phyloP scores from a whole-genome alignment of 1,140 invertebrate genomes.

The Solenopsis invicta region DNA sequence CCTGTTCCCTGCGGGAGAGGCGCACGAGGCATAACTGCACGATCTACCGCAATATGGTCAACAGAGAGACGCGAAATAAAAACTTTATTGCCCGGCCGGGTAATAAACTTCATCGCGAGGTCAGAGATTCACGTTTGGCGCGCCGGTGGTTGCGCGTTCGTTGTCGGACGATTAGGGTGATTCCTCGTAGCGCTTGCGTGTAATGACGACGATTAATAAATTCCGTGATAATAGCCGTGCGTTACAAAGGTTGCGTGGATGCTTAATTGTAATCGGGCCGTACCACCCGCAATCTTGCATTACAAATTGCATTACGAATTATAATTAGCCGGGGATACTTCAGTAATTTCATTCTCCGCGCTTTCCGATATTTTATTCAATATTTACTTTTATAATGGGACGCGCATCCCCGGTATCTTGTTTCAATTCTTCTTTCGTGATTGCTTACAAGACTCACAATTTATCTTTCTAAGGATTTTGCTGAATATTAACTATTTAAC shows the following conservation, averaged over 20 bases:
- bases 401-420: not conserved
- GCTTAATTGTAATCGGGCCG: constrained; percentile 26
- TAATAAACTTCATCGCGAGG: constrained; percentile 44
- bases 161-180: constrained; percentile 34
- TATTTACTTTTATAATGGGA: not conserved
- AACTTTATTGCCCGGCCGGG: constrained; percentile 47
- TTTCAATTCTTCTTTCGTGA: not conserved
- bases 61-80: constrained; percentile 51
- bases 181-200: constrained; percentile 22
- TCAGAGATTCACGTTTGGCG: constrained; percentile 42
- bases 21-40: constrained; percentile 19
- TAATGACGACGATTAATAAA: constrained; percentile 55
- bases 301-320: not conserved
- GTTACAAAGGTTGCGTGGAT: constrained; percentile 25
- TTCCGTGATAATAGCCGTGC: constrained; percentile 33
- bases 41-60: constrained; percentile 58
- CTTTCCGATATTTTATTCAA: not conserved
- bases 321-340: not conserved
- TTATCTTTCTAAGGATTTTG: not conserved
- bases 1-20: constrained; percentile 40
- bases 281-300: not conserved
- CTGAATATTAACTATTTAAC: not conserved
- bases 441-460: not conserved
- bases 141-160: constrained; percentile 1
- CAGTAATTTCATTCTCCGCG: not conserved